phyloP scores from a whole-genome alignment of 2,797 vertebrate species.

The Muscicapa striata region DNA sequence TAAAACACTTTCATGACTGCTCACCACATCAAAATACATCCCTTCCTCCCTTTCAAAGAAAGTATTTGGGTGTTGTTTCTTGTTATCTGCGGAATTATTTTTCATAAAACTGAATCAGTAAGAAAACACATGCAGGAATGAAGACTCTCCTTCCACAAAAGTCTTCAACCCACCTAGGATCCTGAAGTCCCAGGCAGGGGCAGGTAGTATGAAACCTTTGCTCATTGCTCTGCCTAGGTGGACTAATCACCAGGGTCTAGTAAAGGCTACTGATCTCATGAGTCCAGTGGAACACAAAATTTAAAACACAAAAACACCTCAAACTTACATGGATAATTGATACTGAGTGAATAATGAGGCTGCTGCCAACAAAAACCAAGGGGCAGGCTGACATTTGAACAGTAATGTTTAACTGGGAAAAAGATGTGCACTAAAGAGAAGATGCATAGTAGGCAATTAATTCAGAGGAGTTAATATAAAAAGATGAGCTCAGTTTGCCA shows the following conservation, averaged over 20 bases:
- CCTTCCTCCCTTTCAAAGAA: neutral
- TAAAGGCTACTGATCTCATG: neutral
- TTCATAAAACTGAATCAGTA: neutral
- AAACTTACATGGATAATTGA: neutral
- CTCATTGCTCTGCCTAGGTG: neutral
- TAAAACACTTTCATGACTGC: neutral
- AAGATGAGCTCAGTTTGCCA: neutral
- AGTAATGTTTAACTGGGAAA: neutral
- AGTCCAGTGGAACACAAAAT: neutral
- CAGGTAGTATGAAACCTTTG: neutral
- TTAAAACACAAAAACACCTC: neutral
- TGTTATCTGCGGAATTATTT: neutral
- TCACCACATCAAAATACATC: neutral
- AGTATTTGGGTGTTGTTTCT: neutral
- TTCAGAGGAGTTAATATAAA: conserved; percentile 4
- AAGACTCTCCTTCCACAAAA: neutral
- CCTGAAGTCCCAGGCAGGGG: neutral
- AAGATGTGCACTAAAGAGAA: neutral
- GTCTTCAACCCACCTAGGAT: neutral
- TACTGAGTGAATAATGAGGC: neutral
- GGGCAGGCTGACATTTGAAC: neutral
- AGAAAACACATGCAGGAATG: neutral
- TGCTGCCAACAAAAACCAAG: neutral
- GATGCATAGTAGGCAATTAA: neutral
- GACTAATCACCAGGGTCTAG: neutral